Conservation (phyloP, 92 coral and sea anemone species). For the Actinostola sp. region DNA sequence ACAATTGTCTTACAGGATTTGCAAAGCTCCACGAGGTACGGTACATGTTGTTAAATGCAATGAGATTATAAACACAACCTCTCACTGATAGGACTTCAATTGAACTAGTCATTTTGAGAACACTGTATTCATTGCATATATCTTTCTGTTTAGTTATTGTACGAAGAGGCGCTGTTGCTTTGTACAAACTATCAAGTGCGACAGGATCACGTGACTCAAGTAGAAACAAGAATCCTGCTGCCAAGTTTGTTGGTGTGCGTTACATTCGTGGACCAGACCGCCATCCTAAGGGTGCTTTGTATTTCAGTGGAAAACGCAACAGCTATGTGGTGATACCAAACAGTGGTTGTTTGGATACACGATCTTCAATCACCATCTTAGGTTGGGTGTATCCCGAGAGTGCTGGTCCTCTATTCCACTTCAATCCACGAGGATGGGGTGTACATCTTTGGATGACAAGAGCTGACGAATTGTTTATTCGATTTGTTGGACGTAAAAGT, state of each 20-base stretch:
- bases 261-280: slow-evolving; percentile 49
- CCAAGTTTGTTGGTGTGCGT: slow-evolving; percentile 42
- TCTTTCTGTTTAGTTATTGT: slow-evolving; percentile 34
- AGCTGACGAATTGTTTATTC: slow-evolving; percentile 23
- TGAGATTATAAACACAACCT: too few species aligned
- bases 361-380: slow-evolving; percentile 52
- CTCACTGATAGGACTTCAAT: too few species aligned
- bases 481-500: slow-evolving; percentile 49
- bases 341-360: slow-evolving; percentile 59
- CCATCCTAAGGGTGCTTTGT: slow-evolving; percentile 45
- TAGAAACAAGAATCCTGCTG: slow-evolving; percentile 46
- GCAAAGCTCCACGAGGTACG: slow-evolving; percentile 42
- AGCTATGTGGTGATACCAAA: slow-evolving; percentile 56
- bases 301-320: slow-evolving; percentile 47
- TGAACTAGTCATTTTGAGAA: too few species aligned
- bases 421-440: slow-evolving; percentile 53
- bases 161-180: slow-evolving; percentile 47
- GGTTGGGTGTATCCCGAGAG: slow-evolving; percentile 62
- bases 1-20: slow-evolving; percentile 42
- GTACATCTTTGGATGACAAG: slow-evolving; percentile 43
- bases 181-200: slow-evolving; percentile 42
- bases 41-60: background rate
- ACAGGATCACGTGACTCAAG: slow-evolving; percentile 57
- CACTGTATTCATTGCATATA: background rate
- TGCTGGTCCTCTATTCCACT: slow-evolving; percentile 68